Evolutionary conservation across 2,113 vertebrate species (phyloP), one percentile per base, ranked within the genome.

Genomic region (Thryonomys swinderianus): DNA sequence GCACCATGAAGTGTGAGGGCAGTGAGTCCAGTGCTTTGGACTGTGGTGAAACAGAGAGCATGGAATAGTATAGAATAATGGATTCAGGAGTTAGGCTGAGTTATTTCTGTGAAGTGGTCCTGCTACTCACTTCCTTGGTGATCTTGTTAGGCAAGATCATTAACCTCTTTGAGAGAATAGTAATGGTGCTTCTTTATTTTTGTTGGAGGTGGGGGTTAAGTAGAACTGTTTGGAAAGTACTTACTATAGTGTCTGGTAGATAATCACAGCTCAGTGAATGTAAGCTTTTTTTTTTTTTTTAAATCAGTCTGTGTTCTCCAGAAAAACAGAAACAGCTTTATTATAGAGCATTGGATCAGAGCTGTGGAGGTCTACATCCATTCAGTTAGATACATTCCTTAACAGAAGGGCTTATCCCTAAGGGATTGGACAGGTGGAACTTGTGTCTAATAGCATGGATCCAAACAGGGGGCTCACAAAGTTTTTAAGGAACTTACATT

Each of bases 41-140:
- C 5, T 30, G 74, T 11, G 74, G 23, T 55, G 37, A 51, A 85
- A 66, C 4, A 17, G n/a, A 40, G 4, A 81, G 23, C 17, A 25
- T 16, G 7, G 10, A 64, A 1, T 10, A 16, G 2, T 18, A 0
- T 34, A 25, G 71, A 51, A 40, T 23, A 55, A 32, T 0, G 45
- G 2, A 21, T 55, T 88, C 51, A 20, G 40, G 57, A 37, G 5
- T 81, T n/a, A 8, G 71, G 62, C 0, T 20, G n/a, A n/a, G 64
- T 25, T 62, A 59, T 21, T 4, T 27, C 21, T 16, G 11, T 42
- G 48, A 64, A 57, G 25, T n/a, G 59, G 45, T 51, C 84, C 27
- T 71, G 20, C 20, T 37, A 12, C 12, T 64, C 4, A 66, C 37
- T 51, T 23, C 20, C 32, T 64, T 61, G 40, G 34, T 85, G 37